Base-by-base conservation (phyloP, 2,113 vertebrate genomes). In the Cepphus grylle region DNA sequence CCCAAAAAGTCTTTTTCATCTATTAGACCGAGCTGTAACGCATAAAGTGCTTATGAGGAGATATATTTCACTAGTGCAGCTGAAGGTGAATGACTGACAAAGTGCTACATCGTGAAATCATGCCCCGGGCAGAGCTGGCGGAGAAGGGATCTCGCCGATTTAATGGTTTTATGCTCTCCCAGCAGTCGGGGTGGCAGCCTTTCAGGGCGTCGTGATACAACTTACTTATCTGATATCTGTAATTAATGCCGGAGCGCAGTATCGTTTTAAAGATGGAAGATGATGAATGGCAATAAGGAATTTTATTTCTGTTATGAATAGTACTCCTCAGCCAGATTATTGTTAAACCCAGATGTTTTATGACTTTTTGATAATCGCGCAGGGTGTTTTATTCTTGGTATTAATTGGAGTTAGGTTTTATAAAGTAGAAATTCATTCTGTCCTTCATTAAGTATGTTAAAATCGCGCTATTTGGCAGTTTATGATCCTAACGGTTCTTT, bases 321-420 rank as follows among this genome's bases (percentile, higher is more conserved):
- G 69, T 70, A 34, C 79, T 88, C 71, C 65, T 50, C 61, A 87
- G 79, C 23, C 56, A 71, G 61, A 55, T 94, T 88, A 84, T 90
- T 93, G 86, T 82, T 88, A 94, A 93, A 91, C 43, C 69, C 91
- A 95, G 90, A 88, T 89, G 94, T 88, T 95, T 95, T 81, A 95
- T 61, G 80, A 29, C 53, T 91, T 93, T 77, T 91, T 90, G 62
- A 82, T 91, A 85, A 90, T 69, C 95, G 92, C 1, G 0, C 21
- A 22, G 90, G 58, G 78, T 82, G 34, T 91, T 96, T 95, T 96
- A 90, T 85, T 94, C 85, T 85, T 55, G 40, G 9, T 86, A 88
- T 87, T 96, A 85, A 91, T 85, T 80, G 29, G 47, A 77, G n/a
- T 77, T 96, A n/a, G 22, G 3, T 80, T 92, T 96, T 76, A 17